Percentiles rank a stretch among this genome's conserved stretches.
phyloP scores from a whole-genome alignment of 2,888 invertebrate species.

The Ophion obscuratus region DNA sequence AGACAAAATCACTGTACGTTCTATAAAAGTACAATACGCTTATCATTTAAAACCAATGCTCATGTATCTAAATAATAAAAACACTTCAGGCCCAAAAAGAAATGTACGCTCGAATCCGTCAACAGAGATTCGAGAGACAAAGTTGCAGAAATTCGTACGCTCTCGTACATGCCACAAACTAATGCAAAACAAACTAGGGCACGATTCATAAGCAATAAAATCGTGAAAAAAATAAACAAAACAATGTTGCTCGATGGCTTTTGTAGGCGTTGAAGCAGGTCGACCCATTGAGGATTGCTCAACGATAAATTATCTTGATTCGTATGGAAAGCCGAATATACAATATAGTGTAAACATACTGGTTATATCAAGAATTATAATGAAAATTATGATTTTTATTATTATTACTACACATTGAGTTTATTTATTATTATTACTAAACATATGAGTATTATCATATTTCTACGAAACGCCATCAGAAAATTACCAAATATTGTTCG shows the following conservation, averaged over 20 bases:
- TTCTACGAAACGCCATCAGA: not conserved
- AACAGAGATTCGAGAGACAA: not conserved
- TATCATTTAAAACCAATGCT: too few relatives aligned
- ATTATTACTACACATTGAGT: not conserved
- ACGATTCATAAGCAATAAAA: not conserved
- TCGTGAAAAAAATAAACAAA: constrained; percentile 51
- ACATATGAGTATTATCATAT: not conserved
- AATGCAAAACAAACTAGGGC: not conserved
- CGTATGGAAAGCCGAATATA: not conserved
- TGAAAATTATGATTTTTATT: too few relatives aligned
- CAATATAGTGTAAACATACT: too few relatives aligned
- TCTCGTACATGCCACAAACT: too few relatives aligned
- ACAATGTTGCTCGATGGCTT: constrained; percentile 7
- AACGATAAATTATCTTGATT: constrained; percentile 48
- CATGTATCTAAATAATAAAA: too few relatives aligned
- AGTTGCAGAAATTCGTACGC: not conserved
- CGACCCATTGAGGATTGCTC: constrained; percentile 39
- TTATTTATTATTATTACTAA: too few relatives aligned
- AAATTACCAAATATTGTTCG: not conserved
- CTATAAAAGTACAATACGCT: too few relatives aligned
- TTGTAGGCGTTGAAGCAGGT: constrained; percentile 5
- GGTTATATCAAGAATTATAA: too few relatives aligned
- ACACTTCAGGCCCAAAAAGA: too few relatives aligned
- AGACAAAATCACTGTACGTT: too few relatives aligned
- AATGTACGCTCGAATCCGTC: too few relatives aligned